Conservation (phyloP, 2,888 invertebrate genomes). For the Sinelater perroti region DNA sequence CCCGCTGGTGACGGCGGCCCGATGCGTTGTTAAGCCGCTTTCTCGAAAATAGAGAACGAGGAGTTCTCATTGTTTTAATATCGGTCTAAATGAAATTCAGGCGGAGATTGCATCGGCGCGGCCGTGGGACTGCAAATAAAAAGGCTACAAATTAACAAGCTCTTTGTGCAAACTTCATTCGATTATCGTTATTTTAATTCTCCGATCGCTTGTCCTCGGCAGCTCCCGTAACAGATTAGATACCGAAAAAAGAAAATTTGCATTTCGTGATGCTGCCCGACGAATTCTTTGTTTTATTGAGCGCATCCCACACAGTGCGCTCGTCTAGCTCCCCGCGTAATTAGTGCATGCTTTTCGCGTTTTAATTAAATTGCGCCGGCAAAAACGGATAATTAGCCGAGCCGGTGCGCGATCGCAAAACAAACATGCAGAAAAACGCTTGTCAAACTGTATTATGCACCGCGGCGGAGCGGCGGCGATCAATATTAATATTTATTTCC, state of each 20-base stretch:
- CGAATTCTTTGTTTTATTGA: conserved; percentile 38
- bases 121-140: conserved; percentile 44
- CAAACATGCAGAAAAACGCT: too few species aligned
- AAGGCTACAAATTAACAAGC: conserved; percentile 46
- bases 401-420: too few species aligned
- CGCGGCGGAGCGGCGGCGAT: too few species aligned
- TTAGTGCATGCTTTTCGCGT: conserved; percentile 19
- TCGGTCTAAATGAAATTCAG: conserved; percentile 39
- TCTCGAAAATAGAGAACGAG: conserved; percentile 18
- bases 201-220: conserved; percentile 43
- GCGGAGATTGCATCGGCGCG: conserved; percentile 41
- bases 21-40: conserved; percentile 22
- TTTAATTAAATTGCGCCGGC: conserved; percentile 16
- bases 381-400: too few species aligned
- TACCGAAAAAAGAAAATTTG: conserved; percentile 45
- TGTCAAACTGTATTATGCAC: too few species aligned
- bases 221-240: conserved; percentile 42
- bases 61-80: conserved; percentile 38
- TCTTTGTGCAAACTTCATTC: conserved; percentile 48
- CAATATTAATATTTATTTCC: conserved; percentile 11
- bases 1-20: conserved; percentile 7
- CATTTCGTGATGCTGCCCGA: conserved; percentile 45
- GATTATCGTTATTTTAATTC: conserved; percentile 47
- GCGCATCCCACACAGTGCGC: conserved; percentile 33
- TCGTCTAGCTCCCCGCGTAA: conserved; percentile 24